Conservation (phyloP, 2,888 invertebrate species). For the Epinotia nisella region DNA sequence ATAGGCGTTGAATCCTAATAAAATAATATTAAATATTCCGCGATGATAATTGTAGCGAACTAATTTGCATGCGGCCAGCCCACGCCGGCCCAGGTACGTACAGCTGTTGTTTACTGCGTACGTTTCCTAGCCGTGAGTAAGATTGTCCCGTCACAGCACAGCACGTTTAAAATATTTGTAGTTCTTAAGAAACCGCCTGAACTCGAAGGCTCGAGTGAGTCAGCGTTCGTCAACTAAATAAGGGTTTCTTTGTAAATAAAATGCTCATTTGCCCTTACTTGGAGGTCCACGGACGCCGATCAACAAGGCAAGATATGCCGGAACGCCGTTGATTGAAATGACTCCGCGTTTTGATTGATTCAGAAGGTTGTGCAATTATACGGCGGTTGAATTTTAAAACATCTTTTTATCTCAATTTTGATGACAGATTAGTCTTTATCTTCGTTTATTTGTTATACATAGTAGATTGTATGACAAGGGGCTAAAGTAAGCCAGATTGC, state of each 20-base stretch:
- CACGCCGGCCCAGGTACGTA: constrained; percentile 55
- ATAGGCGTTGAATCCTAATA: constrained; percentile 17
- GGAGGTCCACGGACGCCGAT: constrained; percentile 68
- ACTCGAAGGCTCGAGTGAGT: constrained; percentile 68
- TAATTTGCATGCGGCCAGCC: constrained; percentile 62
- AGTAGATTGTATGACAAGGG: too few species aligned
- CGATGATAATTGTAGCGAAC: constrained; percentile 55
- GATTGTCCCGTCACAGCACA: constrained; percentile 56
- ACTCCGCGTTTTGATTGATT: constrained; percentile 57
- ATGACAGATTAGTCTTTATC: neutral
- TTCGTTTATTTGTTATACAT: neutral
- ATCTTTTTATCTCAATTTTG: neutral
- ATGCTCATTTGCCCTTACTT: constrained; percentile 71
- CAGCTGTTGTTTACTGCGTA: constrained; percentile 65
- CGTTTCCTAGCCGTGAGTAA: constrained; percentile 74
- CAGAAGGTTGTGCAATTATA: constrained; percentile 43
- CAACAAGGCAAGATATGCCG: constrained; percentile 74
- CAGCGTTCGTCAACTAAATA: constrained; percentile 70
- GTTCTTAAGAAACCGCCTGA: constrained; percentile 64
- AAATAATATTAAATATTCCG: constrained; percentile 34
- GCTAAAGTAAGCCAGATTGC: too few species aligned
- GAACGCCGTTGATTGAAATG: constrained; percentile 64
- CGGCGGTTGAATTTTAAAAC: constrained; percentile 35
- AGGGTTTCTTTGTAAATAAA: constrained; percentile 73
- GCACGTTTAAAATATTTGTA: constrained; percentile 50